Evolutionary conservation across 2,113 vertebrate species (phyloP), one percentile per base, ranked within the genome.

Genomic region (Elaphurus davidianus): DNA sequence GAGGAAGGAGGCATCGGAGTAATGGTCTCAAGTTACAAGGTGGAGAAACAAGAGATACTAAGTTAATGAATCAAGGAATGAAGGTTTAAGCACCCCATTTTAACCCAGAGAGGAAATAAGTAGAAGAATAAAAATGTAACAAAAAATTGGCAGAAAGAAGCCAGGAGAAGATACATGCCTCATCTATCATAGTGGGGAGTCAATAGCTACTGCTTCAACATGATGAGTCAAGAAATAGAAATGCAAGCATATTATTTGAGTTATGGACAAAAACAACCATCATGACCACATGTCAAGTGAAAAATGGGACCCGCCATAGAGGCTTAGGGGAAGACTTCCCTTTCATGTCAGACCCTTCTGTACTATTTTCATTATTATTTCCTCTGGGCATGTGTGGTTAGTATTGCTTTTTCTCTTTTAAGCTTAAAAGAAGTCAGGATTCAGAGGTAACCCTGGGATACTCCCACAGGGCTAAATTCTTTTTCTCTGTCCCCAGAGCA

Each of bases 121-220:
- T 60, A 95, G 14, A 91, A 90, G 76, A 92, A 93, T 81, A 88
- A 97, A 94, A 96, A 95, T 71, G 89, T 17, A 95, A 87, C 79
- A 43, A 95, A 82, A 82, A 96, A 62, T 57, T 60, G 52, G 55
- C 90, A 97, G 28, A 87, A 90, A 92, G 85, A 97, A 87, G 28
- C 79, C 79, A 89, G 28, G 17, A 54, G 57, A 91, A 95, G 88
- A 94, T 19, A 55, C 23, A 13, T 15, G 79, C 81, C 36, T 89
- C 96, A 81, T 94, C 55, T 71, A 13, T 74, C 85, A 90, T 36
- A 52, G 45, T 8, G 15, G 86, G 43, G 19, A 87, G 88, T 92
- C 81, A 21, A 81, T 21, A 94, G 55, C 59, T 79, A 47, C 76
- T 55, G 52, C 91, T 85, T 84, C 83, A 86, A 67, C 50, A 3